Percentiles rank a stretch among this genome's conserved stretches.
These are phyloP conservation scores for Argyresthia goedartella DNA, from an alignment of 2,888 invertebrate species.

Conservation along the genomic window DNA sequence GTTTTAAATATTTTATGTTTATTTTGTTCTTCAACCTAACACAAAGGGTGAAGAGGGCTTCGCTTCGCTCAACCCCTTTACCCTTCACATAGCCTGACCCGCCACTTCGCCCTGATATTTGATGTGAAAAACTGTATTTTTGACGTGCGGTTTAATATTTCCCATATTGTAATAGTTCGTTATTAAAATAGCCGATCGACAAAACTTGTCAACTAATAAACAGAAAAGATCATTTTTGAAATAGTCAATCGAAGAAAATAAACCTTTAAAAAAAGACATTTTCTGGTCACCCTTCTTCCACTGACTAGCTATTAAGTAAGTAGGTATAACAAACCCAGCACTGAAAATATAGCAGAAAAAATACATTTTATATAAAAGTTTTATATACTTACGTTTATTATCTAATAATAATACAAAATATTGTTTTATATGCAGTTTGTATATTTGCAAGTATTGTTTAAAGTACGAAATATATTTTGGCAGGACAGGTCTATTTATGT, in stretches of 20 bases:
- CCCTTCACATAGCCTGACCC: no score
- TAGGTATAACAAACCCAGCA: slow-evolving; percentile 20
- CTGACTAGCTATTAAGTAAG: slow-evolving; percentile 35
- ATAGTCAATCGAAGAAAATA: neutral
- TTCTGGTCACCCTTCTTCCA: slow-evolving; percentile 20
- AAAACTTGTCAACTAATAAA: neutral
- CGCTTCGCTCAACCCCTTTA: no score
- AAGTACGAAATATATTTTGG: neutral
- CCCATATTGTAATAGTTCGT: no score
- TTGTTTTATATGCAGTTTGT: neutral
- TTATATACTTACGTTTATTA: neutral
- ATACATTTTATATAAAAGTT: slow-evolving; percentile 2
- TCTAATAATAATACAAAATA: neutral
- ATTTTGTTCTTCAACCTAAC: no score
- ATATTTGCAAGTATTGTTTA: no score
- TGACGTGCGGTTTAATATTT: no score
- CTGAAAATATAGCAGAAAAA: slow-evolving; percentile 12
- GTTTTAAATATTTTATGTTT: no score
- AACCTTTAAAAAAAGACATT: neutral
- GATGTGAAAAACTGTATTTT: no score
- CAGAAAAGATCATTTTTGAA: neutral
- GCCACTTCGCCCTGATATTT: no score
- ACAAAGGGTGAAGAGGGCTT: no score
- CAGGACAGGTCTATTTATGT: slow-evolving; percentile 1
- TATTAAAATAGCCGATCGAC: no score